These are phyloP conservation scores for Noctilio leporinus DNA, from an alignment of 2,113 vertebrate genomes.

Conservation along the genomic window DNA sequence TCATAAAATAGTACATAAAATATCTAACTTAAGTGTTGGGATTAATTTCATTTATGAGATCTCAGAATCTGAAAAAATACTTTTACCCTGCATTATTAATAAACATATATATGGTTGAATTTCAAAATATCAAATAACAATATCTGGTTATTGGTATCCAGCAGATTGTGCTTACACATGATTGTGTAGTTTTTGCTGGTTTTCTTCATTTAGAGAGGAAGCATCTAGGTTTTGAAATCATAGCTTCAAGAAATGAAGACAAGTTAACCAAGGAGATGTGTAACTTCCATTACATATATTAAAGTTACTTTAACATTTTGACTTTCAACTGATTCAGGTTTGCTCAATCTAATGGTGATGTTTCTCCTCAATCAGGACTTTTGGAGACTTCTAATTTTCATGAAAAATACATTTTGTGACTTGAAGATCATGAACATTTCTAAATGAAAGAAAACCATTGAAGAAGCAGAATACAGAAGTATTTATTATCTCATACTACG, in stretches of 20 bases:
- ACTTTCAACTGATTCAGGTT: not conserved
- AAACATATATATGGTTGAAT: not conserved
- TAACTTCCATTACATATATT: not conserved
- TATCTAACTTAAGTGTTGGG: not conserved
- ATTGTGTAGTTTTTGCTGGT: not conserved
- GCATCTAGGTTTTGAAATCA: not conserved
- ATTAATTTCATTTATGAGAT: not conserved
- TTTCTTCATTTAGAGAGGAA: not conserved
- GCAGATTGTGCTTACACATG: not conserved
- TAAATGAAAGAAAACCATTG: not conserved
- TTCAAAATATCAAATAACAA: not conserved
- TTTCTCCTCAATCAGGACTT: not conserved
- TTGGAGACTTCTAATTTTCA: not conserved
- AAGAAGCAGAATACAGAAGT: not conserved
- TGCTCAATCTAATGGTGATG: not conserved
- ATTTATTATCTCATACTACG: not conserved
- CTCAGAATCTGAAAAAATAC: not conserved
- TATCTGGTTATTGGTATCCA: not conserved
- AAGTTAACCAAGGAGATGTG: not conserved
- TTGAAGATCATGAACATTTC: not conserved
- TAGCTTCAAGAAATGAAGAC: not conserved
- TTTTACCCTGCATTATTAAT: not conserved
- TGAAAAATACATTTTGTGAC: not conserved
- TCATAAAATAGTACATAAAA: not conserved
- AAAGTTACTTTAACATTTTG: not conserved